phyloP scores from a whole-genome alignment of 2,113 vertebrate genomes.

The Heloderma charlesbogerti region DNA sequence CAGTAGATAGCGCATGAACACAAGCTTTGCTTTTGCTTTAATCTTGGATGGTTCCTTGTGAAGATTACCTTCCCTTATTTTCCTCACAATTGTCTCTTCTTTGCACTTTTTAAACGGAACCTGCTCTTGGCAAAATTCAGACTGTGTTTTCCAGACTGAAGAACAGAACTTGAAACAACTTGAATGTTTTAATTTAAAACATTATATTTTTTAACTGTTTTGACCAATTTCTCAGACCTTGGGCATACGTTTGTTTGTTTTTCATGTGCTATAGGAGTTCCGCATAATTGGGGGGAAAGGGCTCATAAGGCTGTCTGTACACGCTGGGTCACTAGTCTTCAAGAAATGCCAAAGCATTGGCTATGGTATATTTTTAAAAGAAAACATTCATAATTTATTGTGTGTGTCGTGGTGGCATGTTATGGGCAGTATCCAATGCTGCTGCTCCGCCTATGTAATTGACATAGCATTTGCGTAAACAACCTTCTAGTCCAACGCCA shows the following conservation, averaged over 20 bases:
- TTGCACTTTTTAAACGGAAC: slow-evolving; percentile 5
- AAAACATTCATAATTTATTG: slow-evolving; percentile 6
- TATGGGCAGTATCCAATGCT: neutral
- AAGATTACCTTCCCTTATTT: slow-evolving; percentile 12
- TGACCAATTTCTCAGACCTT: neutral
- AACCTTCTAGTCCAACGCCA: no score
- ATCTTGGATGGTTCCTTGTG: neutral
- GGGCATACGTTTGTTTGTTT: neutral
- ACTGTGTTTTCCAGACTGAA: slow-evolving; percentile 37
- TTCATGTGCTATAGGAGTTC: neutral
- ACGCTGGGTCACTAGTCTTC: neutral
- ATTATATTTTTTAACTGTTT: slow-evolving; percentile 16
- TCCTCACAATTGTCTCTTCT: slow-evolving; percentile 14
- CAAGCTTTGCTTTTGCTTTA: neutral
- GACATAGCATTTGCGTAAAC: no score
- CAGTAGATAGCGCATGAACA: neutral
- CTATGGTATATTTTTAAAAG: neutral
- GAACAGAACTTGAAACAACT: slow-evolving; percentile 5
- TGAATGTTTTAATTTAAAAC: slow-evolving; percentile 33
- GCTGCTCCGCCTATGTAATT: no score
- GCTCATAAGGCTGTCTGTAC: neutral
- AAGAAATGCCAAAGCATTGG: neutral
- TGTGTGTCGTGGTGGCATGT: neutral
- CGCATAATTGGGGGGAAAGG: neutral
- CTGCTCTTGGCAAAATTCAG: slow-evolving; percentile 2